phyloP scores from a whole-genome alignment of 2,888 invertebrate species.

The Archips xylosteana region DNA sequence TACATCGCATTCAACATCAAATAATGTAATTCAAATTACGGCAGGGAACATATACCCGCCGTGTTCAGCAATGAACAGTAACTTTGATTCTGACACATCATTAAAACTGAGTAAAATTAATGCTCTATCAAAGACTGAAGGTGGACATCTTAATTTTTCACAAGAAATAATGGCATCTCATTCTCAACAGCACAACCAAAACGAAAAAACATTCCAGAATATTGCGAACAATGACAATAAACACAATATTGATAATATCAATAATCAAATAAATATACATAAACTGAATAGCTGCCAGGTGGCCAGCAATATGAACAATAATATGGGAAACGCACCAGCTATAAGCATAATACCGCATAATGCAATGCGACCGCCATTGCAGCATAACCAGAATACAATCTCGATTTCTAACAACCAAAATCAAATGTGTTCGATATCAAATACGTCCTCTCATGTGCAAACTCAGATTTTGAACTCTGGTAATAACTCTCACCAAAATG shows the following conservation, averaged over 20 bases:
- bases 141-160: slow-evolving; percentile 78
- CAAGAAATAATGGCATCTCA: slow-evolving; percentile 82
- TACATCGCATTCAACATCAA: slow-evolving; percentile 71
- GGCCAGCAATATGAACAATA: slow-evolving; percentile 65
- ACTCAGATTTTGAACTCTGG: slow-evolving; percentile 75
- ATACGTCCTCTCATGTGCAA: slow-evolving; percentile 69
- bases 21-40: slow-evolving; percentile 80
- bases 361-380: slow-evolving; percentile 70
- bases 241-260: slow-evolving; percentile 65
- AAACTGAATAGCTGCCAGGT: slow-evolving; percentile 80
- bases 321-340: slow-evolving; percentile 57
- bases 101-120: slow-evolving; percentile 80
- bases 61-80: slow-evolving; percentile 71
- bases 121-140: slow-evolving; percentile 78
- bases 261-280: slow-evolving; percentile 73
- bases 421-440: slow-evolving; percentile 76
- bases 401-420: slow-evolving; percentile 70
- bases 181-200: slow-evolving; percentile 76
- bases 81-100: slow-evolving; percentile 79
- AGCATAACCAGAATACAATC: slow-evolving; percentile 72
- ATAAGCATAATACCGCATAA: slow-evolving; percentile 80
- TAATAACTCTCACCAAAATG: slow-evolving; percentile 74
- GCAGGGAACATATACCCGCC: slow-evolving; percentile 80
- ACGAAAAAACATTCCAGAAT: slow-evolving; percentile 78
- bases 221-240: slow-evolving; percentile 74